phyloP scores from a whole-genome alignment of 2,797 vertebrate species.

The Vipera ursinii region DNA sequence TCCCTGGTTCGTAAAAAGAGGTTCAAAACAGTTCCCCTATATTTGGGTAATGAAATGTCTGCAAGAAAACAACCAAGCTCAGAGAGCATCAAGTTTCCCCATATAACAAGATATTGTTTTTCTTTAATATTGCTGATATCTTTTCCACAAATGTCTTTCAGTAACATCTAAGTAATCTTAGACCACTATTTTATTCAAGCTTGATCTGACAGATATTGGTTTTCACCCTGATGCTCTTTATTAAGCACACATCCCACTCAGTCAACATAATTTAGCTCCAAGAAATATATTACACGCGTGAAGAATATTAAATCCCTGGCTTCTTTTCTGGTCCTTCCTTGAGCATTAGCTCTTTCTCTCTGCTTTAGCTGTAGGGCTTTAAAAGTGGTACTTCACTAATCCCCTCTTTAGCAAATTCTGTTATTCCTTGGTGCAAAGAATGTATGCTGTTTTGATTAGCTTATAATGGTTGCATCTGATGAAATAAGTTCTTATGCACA shows the following conservation, averaged over 20 bases:
- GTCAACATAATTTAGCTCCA: slow-evolving; percentile 62
- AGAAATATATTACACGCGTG: slow-evolving; percentile 56
- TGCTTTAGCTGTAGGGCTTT: not conserved
- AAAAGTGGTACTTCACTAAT: slow-evolving; percentile 7
- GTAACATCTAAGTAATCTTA: slow-evolving; percentile 50
- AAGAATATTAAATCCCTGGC: slow-evolving; percentile 54
- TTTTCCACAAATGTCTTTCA: slow-evolving; percentile 29
- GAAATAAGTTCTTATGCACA: not conserved
- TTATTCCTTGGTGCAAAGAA: not conserved
- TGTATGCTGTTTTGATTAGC: too few species aligned
- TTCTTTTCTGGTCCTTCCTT: slow-evolving; percentile 47
- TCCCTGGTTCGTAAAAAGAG: not conserved
- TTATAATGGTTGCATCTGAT: not conserved
- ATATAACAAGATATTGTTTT: not conserved
- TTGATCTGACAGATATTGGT: slow-evolving; percentile 52
- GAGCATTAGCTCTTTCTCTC: slow-evolving; percentile 24
- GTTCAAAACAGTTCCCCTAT: not conserved
- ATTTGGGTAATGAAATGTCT: too few species aligned
- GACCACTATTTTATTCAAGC: slow-evolving; percentile 49
- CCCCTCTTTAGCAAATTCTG: not conserved
- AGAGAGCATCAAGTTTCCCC: not conserved
- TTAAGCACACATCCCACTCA: slow-evolving; percentile 53
- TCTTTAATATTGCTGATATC: slow-evolving; percentile 6
- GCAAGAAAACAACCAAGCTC: too few species aligned
- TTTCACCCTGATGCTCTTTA: slow-evolving; percentile 60